These are phyloP conservation scores for Centropus bengalensis DNA, from an alignment of 2,113 vertebrate species.

Conservation along the genomic window DNA sequence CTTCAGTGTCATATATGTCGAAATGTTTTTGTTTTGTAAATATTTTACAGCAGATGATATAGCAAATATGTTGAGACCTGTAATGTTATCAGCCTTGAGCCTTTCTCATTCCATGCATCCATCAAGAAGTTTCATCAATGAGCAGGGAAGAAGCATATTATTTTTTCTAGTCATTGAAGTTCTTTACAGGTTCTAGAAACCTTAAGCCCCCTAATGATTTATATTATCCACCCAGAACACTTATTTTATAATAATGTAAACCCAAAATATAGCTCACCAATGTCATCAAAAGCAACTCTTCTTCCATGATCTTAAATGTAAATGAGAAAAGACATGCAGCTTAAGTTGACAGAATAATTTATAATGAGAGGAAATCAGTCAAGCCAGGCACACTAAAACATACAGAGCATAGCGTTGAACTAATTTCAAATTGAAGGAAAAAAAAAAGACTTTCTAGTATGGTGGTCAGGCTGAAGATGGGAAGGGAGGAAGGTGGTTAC, in stretches of 20 bases:
- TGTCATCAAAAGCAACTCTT: constrained; percentile 47
- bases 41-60: not conserved
- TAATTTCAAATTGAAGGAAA: not conserved
- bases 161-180: not conserved
- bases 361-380: constrained; percentile 37
- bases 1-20: not conserved
- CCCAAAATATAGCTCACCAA: constrained; percentile 17
- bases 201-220: not conserved
- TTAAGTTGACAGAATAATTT: constrained; percentile 55
- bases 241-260: constrained; percentile 21
- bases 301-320: constrained; percentile 55
- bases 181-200: constrained; percentile 3
- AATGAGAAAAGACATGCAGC: constrained; percentile 58
- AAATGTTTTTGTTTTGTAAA: constrained; percentile 11
- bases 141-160: not conserved
- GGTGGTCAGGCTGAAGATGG: not conserved
- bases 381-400: not conserved
- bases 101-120: not conserved
- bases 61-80: not conserved
- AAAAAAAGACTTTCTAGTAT: not conserved
- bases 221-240: not conserved
- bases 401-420: not conserved
- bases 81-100: not conserved
- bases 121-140: not conserved
- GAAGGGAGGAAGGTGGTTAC: not conserved